Percentiles rank a stretch among this genome's conserved stretches.
These are phyloP conservation scores for Seriola rivoliana DNA, from an alignment of 2,113 vertebrate species.

Conservation along the genomic window DNA sequence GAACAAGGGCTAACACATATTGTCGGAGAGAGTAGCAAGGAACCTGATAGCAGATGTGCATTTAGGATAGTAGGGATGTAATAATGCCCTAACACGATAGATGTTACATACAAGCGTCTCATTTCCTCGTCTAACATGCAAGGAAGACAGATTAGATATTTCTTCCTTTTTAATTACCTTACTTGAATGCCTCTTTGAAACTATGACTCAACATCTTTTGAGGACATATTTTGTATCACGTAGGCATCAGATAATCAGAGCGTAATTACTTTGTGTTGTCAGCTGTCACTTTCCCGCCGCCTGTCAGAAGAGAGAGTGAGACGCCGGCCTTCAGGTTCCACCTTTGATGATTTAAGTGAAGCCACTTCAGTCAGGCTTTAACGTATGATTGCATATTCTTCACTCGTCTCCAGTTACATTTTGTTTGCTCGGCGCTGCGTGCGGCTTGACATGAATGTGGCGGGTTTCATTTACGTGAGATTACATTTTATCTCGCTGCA, in stretches of 20 bases:
- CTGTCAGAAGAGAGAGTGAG: conserved; percentile 9
- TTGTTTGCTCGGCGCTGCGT: conserved; percentile 42
- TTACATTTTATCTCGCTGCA: conserved; percentile 37
- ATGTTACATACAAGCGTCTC: not conserved
- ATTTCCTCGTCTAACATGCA: not conserved
- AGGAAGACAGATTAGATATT: not conserved
- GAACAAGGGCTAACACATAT: not conserved
- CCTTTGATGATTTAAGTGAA: conserved; percentile 23
- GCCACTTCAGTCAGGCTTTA: conserved; percentile 25
- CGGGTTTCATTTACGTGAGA: conserved; percentile 50
- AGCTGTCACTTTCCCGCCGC: conserved; percentile 45
- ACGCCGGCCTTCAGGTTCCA: not conserved
- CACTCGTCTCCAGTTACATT: conserved; percentile 37
- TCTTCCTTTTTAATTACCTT: not conserved
- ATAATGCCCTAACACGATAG: not conserved
- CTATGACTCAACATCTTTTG: not conserved
- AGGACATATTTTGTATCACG: conserved; percentile 18
- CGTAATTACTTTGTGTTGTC: conserved; percentile 53
- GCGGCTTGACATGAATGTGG: conserved; percentile 48
- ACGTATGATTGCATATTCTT: conserved; percentile 34
- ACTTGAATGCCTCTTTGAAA: not conserved
- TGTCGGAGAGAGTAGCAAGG: not conserved
- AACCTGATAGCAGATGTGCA: conserved; percentile 5
- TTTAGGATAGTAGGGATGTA: not conserved
- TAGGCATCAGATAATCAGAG: conserved; percentile 39